A percentile compares a stretch with the other conserved stretches of the same genome.
Conservation (phyloP, 2,797 vertebrate species). For the Tokudaia muenninki region DNA sequence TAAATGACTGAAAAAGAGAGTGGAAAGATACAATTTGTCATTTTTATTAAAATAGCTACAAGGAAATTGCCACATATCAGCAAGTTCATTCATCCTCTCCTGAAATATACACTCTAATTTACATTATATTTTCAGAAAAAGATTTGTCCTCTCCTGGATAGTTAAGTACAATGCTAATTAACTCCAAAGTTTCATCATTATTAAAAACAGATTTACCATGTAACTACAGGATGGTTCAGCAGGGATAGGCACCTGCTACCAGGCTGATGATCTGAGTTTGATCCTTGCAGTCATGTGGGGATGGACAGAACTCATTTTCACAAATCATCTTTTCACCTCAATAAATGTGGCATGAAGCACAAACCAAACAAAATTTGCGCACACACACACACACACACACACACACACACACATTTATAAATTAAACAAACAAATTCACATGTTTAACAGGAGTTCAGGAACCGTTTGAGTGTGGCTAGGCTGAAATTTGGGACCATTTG, state of each 20-base stretch:
- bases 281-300: neutral
- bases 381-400: neutral
- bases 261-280: neutral
- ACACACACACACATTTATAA: too few species aligned
- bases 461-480: neutral
- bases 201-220: conserved; percentile 42
- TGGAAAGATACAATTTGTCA: neutral
- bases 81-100: conserved; percentile 7
- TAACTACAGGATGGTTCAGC: neutral
- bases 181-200: conserved; percentile 16
- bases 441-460: neutral
- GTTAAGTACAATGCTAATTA: conserved; percentile 52
- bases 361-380: neutral
- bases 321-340: neutral
- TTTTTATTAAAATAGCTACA: conserved; percentile 5
- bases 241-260: neutral
- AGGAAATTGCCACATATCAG: neutral
- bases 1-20: neutral
- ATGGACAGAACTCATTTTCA: neutral
- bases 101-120: neutral
- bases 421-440: neutral
- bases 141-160: neutral
- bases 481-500: neutral
- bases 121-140: conserved; percentile 3
- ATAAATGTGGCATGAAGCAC: neutral